Conservation (phyloP, 2,797 vertebrate species). For the Fratercula arctica region DNA sequence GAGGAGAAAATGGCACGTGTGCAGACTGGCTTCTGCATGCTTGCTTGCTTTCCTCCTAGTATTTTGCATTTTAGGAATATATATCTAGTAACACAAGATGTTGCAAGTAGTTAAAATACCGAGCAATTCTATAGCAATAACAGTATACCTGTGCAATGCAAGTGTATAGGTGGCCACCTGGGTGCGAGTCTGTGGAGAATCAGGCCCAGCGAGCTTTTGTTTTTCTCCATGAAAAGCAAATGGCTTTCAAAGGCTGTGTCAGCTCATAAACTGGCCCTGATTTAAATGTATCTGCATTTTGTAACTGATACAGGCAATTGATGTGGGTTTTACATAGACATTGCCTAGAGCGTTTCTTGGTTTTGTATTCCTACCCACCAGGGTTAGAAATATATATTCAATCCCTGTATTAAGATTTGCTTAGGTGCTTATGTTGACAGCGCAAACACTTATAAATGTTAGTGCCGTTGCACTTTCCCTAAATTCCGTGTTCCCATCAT, state of each 20-base stretch:
- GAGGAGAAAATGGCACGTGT: fast-evolving
- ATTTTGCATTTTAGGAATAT: not conserved
- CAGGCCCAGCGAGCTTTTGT: not conserved
- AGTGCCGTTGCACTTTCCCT: not conserved
- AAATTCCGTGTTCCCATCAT: not conserved
- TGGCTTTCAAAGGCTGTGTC: not conserved
- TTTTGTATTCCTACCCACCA: not conserved
- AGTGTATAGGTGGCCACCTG: not conserved
- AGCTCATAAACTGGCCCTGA: not conserved
- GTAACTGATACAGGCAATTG: not conserved
- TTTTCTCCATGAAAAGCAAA: conserved; percentile 11
- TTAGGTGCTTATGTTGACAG: not conserved
- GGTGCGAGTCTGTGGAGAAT: not conserved
- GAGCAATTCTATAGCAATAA: not conserved
- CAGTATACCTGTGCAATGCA: not conserved
- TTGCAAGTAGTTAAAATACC: not conserved
- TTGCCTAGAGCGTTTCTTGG: not conserved
- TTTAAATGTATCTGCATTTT: not conserved
- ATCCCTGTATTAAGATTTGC: not conserved
- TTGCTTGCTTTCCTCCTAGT: not conserved
- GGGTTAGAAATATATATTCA: not conserved
- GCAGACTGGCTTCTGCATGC: not conserved
- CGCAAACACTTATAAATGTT: not conserved
- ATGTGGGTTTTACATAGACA: not conserved
- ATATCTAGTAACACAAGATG: not conserved